Base-by-base conservation (phyloP, 2,888 invertebrate genomes). In the Hemaris fuciformis region DNA sequence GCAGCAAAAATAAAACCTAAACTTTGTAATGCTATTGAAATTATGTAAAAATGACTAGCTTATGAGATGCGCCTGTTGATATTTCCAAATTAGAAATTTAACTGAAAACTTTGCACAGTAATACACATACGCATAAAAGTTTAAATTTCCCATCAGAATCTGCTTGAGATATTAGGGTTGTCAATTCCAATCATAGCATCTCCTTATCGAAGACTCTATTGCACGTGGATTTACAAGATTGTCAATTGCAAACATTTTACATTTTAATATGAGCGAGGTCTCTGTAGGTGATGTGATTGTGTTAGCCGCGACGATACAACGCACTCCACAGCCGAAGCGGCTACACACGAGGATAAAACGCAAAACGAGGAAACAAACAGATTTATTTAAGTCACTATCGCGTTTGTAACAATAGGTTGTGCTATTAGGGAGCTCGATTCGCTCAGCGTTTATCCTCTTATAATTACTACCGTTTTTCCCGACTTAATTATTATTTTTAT, bases 311-410 rank as follows among this genome's bases (percentile, higher is more conserved):
- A 10, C 46, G 5, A n/a, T 7, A 15, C 46, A 13, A 25, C 20
- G 42, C 22, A 4, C 23, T 18, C 7, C 31, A 34, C 38, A 38
- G 46, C 20, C 59, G 38, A 10, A 10, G 34, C 15, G 59, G 8
- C 53, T 25, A 53, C 48, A 64, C 59, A 68, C 46, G 68, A 79
- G 78, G 76, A 81, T 76, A 80, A 34, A 71, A 75, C 65, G 63
- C 73, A 76, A 77, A 72, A 78, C 64, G 67, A 75, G 77, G 79
- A 75, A 77, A 80, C 60, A 67, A 69, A 66, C 64, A 64, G 66
- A 70, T 71, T 71, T 73, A 72, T 75, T 76, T 74, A 62, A 43
- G 57, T 38, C n/a, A 6, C 23, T 57, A 57, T 57, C 57, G 38
- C 22, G 1, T 41, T 23, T 13, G 20, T 23, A 48, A 60, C 45